Base-by-base conservation (phyloP, 2,113 vertebrate genomes). In the Montifringilla adamsi region DNA sequence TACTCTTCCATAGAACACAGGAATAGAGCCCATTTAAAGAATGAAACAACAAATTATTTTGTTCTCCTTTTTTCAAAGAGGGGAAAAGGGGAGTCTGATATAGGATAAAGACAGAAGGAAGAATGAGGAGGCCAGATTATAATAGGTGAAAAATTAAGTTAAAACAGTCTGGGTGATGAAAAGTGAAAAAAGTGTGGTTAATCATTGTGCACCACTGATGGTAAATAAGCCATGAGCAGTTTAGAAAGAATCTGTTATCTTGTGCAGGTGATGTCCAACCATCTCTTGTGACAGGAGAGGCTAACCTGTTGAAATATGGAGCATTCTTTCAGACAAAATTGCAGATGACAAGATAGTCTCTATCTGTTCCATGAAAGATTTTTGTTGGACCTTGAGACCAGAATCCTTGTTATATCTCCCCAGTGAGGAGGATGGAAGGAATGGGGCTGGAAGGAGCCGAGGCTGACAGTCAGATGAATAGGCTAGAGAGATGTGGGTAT, bases 401-500 rank as follows among this genome's bases (percentile, higher is more conserved):
- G 41, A 73, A 47, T 83, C 26, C 31, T 85, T 2, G 5, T 49
- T 62, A 7, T 19, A 46, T 7, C 27, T 7, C 16, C 2, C 0
- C 1, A 6, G 15, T 24, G 35, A 80, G 23, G 8, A 73, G 49
- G 33, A 28, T 5, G 4, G 44, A 76, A 35, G 15, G 20, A 35
- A 31, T 1, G 3, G 16, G 14, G 17, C 19, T 67, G 43, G 50
- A 63, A 24, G 56, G 31, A 89, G 19, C 44, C n/a, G 41, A 50
- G 24, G 15, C 46, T 52, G 64, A 77, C 33, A 74, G 47, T 7
- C 24, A 63, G 55, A 66, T 43, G n/a, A 85, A 44, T 6, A 62
- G n/a, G 17, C 0, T 4, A 56, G 50, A 78, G 27, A 1, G 0
- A 50, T 7, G 30, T 56, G 31, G n/a, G 17, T 47, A 31, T 27